Conservation (phyloP, 2,797 vertebrate genomes). For the Sylvilagus floridanus region DNA sequence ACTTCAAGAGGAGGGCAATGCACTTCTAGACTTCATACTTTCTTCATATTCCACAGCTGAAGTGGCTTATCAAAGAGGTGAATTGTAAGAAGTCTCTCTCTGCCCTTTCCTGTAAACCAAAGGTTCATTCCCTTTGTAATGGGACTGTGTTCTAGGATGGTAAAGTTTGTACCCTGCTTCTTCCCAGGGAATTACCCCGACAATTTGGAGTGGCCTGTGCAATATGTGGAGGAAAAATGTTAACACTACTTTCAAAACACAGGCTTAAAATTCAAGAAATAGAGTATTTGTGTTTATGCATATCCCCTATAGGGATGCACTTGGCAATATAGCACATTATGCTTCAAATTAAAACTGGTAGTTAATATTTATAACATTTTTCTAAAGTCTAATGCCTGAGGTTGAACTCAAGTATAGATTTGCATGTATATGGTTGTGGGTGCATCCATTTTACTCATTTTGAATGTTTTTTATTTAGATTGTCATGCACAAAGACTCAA, state of each 20-base stretch:
- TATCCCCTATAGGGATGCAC: not conserved
- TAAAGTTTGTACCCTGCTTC: not conserved
- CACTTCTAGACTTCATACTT: not conserved
- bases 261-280: not conserved
- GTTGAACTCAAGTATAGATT: not conserved
- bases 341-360: not conserved
- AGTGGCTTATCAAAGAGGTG: not conserved
- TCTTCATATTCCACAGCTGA: not conserved
- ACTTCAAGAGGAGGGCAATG: not conserved
- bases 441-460: not conserved
- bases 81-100: not conserved
- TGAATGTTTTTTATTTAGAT: not conserved
- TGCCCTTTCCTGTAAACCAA: not conserved
- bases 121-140: not conserved
- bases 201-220: not conserved
- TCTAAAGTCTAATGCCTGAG: not conserved
- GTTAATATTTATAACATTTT: not conserved
- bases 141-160: not conserved
- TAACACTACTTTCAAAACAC: not conserved
- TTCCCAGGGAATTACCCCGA: slow-evolving; percentile 41
- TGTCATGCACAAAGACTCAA: not conserved
- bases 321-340: not conserved
- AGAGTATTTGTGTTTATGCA: not conserved
- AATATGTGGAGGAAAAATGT: not conserved
- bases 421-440: not conserved